Evolutionary conservation across 1,140 invertebrate genomes (phyloP).

Genomic region (Oreohelix idahoensis): DNA sequence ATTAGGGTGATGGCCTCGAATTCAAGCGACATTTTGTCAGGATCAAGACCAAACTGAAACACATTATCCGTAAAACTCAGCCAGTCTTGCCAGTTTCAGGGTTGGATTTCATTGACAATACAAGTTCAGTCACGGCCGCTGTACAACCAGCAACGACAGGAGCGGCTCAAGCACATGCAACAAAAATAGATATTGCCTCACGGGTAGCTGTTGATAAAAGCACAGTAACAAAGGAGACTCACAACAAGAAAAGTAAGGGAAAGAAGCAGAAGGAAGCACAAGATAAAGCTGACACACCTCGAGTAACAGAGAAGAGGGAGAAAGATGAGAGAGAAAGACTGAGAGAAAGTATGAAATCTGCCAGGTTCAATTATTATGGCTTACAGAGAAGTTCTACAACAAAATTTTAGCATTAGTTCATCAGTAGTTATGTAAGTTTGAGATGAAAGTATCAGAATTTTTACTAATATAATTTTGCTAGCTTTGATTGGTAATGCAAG

Average conservation of each 20-base stretch:
- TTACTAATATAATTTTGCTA: too few species aligned
- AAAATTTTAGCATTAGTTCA: not conserved
- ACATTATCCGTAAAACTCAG: conserved; percentile 75
- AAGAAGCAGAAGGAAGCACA: not conserved
- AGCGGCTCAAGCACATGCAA: too few species aligned
- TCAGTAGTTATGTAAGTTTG: too few species aligned
- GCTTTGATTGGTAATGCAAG: too few species aligned
- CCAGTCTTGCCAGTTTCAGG: conserved; percentile 48
- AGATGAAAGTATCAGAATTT: too few species aligned
- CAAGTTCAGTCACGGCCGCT: not conserved
- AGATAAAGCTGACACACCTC: not conserved
- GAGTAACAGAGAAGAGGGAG: not conserved
- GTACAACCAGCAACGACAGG: too few species aligned
- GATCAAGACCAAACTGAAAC: conserved; percentile 79
- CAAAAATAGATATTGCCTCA: not conserved
- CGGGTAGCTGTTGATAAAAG: not conserved
- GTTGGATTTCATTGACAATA: not conserved
- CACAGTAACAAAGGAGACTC: not conserved
- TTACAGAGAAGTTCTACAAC: not conserved
- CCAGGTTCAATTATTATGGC: not conserved
- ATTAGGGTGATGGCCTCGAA: conserved; percentile 91
- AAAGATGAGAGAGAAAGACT: not conserved
- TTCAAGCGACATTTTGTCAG: conserved; percentile 92
- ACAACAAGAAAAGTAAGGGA: not conserved
- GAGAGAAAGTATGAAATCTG: not conserved